These are phyloP conservation scores for Drosophila paranaensis DNA, from an alignment of 2,888 invertebrate species.

Conservation along the genomic window DNA sequence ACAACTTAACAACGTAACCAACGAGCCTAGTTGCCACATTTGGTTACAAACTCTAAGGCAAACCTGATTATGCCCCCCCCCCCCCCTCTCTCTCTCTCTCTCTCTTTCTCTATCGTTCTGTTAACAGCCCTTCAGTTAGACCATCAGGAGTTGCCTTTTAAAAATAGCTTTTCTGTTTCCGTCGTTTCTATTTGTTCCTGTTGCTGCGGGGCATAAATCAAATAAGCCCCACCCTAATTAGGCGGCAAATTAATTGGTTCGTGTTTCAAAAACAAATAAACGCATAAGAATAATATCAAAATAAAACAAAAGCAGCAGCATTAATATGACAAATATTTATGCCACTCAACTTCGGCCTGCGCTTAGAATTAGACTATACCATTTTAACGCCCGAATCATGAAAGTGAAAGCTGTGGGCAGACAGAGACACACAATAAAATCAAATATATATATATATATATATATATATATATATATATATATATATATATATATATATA, in stretches of 20 bases:
- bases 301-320: conserved; percentile 3
- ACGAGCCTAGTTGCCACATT: not conserved
- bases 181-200: conserved; percentile 20
- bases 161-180: conserved; percentile 10
- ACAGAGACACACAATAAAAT: conserved; percentile 51
- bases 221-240: conserved; percentile 50
- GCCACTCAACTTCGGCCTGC: conserved; percentile 38
- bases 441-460: conserved; percentile 52
- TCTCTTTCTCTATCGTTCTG: not conserved
- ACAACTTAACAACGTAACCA: not conserved
- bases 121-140: conserved; percentile 20
- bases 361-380: conserved; percentile 68
- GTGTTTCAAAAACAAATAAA: conserved; percentile 17
- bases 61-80: not conserved
- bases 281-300: conserved; percentile 8
- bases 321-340: conserved; percentile 42
- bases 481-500: conserved; percentile 6
- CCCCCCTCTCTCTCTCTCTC: not conserved
- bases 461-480: conserved; percentile 33
- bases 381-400: conserved; percentile 31
- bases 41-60: not conserved
- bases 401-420: conserved; percentile 52
- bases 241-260: conserved; percentile 55
- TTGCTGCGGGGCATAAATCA: conserved; percentile 46
- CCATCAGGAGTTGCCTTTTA: conserved; percentile 6